A percentile compares a stretch with the other conserved stretches of the same genome.
Evolutionary conservation across 2,113 vertebrate species (phyloP).

Genomic region (Verasper variegatus): DNA sequence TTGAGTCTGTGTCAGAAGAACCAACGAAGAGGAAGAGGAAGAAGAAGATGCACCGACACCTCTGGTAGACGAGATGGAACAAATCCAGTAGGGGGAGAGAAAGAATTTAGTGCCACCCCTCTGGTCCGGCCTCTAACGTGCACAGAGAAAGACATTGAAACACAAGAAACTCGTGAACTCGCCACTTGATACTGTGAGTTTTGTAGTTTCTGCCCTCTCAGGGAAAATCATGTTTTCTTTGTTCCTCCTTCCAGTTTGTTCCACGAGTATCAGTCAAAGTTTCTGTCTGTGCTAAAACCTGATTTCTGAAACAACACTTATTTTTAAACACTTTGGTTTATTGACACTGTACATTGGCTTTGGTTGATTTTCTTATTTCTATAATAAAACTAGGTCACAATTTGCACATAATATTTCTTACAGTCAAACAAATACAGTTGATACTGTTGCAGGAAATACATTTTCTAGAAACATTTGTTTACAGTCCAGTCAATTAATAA

Average conservation of each 20-base stretch:
- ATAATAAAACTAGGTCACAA: not conserved
- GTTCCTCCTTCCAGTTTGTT: slow-evolving; percentile 37
- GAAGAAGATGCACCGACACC: too few species aligned
- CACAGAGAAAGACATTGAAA: slow-evolving; percentile 11
- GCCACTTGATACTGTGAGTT: slow-evolving; percentile 44
- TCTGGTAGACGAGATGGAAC: too few species aligned
- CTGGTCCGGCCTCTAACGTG: not conserved
- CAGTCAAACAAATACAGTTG: not conserved
- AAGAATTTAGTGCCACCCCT: not conserved
- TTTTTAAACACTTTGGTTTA: slow-evolving; percentile 25
- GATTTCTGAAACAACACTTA: not conserved
- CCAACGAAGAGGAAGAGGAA: too few species aligned
- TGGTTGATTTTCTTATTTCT: slow-evolving; percentile 33
- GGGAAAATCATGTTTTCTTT: slow-evolving; percentile 29
- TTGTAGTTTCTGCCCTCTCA: slow-evolving; percentile 44
- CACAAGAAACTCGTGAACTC: slow-evolving; percentile 8
- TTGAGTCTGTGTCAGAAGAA: too few species aligned
- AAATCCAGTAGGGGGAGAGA: too few species aligned
- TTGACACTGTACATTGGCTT: slow-evolving; percentile 31
- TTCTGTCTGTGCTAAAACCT: slow-evolving; percentile 29
- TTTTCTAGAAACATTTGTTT: slow-evolving; percentile 1
- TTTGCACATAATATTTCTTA: not conserved
- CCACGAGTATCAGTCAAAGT: slow-evolving; percentile 47
- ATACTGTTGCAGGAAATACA: not conserved
- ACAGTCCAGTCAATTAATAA: not conserved